These are phyloP conservation scores for Mesorhabditis sp. DNA, from an alignment of 2,888 invertebrate genomes.

Conservation along the genomic window DNA sequence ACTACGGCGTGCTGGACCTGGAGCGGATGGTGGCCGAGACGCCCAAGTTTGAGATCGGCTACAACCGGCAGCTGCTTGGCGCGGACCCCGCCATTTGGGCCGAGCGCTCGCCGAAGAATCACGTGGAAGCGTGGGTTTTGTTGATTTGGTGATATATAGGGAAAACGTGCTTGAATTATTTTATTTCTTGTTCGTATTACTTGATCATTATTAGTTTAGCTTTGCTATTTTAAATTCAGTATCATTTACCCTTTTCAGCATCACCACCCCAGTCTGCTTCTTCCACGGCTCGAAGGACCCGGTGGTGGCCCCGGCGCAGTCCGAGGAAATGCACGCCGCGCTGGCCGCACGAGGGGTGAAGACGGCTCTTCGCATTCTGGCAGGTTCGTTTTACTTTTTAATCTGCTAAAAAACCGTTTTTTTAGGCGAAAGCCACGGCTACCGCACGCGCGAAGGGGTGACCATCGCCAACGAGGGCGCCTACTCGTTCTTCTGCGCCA, in stretches of 20 bases:
- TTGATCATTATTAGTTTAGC: too few relatives aligned
- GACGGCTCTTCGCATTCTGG: conserved; percentile 59
- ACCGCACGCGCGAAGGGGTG: conserved; percentile 60
- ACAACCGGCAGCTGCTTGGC: not conserved
- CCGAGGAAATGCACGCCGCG: conserved; percentile 59
- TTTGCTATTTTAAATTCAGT: too few relatives aligned
- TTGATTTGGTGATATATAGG: too few relatives aligned
- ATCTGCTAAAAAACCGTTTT: not conserved
- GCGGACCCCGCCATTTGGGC: not conserved
- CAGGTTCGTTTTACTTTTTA: conserved; percentile 47
- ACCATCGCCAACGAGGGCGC: conserved; percentile 59
- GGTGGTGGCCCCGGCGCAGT: conserved; percentile 59
- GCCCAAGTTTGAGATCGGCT: conserved; percentile 1
- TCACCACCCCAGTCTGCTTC: conserved; percentile 60
- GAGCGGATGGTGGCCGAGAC: conserved; percentile 46
- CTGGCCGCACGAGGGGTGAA: conserved; percentile 59
- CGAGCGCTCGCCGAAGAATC: conserved; percentile 57
- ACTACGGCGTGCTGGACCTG: conserved; percentile 61
- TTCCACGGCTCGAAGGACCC: conserved; percentile 60
- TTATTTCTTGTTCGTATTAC: too few relatives aligned
- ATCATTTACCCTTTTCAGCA: conserved; percentile 16
- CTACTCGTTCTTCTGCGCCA: conserved; percentile 58
- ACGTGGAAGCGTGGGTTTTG: conserved; percentile 45
- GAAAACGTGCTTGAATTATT: too few relatives aligned
- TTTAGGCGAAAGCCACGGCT: conserved; percentile 62